Conservation (phyloP, 1,140 invertebrate genomes). For the Zaprionus gabonicus region DNA sequence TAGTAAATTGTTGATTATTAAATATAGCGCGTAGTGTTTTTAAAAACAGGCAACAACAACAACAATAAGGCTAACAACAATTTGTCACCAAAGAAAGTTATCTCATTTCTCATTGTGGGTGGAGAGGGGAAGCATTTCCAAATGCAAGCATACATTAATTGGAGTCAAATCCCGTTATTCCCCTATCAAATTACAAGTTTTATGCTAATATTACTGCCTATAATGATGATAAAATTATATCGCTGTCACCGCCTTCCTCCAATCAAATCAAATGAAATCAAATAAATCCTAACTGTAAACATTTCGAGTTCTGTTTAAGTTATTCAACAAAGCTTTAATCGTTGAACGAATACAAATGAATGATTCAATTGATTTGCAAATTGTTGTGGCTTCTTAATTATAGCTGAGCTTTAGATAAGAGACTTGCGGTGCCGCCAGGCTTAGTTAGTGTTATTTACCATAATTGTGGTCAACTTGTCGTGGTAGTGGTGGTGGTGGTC, state of each 20-base stretch:
- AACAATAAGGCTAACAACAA: conserved; percentile 34
- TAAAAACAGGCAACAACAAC: conserved; percentile 56
- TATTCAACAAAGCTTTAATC: conserved; percentile 73
- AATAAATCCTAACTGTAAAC: conserved; percentile 10
- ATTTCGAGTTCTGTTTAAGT: conserved; percentile 43
- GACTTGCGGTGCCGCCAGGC: conserved; percentile 27
- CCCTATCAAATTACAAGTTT: neutral
- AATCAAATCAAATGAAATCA: conserved; percentile 19
- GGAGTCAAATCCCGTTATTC: neutral
- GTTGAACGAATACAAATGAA: conserved; percentile 62
- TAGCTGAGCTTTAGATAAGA: conserved; percentile 64
- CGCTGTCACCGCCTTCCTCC: conserved; percentile 62
- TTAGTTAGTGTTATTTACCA: conserved; percentile 41
- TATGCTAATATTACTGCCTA: conserved; percentile 24
- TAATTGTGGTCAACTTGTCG: conserved; percentile 41
- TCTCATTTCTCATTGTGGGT: neutral
- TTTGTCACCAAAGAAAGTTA: conserved; percentile 10
- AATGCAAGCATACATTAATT: neutral
- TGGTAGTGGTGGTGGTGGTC: conserved; percentile 3
- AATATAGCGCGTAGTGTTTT: conserved; percentile 76
- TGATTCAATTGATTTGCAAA: conserved; percentile 65
- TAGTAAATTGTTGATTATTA: conserved; percentile 82
- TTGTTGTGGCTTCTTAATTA: conserved; percentile 77
- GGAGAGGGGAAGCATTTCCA: neutral
- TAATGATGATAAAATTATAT: neutral